Conservation (phyloP, 1,140 invertebrate genomes). For the Microvelia longipes region DNA sequence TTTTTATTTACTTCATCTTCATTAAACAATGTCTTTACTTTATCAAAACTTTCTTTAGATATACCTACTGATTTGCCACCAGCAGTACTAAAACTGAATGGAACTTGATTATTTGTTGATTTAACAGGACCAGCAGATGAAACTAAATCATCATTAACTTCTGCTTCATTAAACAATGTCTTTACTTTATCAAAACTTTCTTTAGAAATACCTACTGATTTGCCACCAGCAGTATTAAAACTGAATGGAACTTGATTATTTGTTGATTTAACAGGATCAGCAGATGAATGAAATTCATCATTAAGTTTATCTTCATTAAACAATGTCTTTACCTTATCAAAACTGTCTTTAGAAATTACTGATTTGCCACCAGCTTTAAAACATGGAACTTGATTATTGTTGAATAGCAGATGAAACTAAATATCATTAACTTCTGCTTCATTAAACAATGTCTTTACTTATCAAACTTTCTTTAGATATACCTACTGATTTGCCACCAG, state of each 20-base stretch:
- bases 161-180: neutral
- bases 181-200: neutral
- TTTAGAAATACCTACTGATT: neutral
- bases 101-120: neutral
- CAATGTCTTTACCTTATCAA: neutral
- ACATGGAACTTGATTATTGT: neutral
- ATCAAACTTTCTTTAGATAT: neutral
- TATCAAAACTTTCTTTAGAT: neutral
- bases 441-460: no score
- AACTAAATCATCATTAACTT: neutral
- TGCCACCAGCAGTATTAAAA: neutral
- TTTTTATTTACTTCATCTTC: neutral
- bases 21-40: neutral
- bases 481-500: neutral
- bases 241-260: neutral
- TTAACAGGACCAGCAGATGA: neutral
- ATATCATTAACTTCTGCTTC: neutral
- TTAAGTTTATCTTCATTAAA: neutral
- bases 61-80: neutral
- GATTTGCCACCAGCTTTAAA: neutral
- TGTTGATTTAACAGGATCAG: neutral
- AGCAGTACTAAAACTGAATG: neutral
- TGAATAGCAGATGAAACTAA: neutral
- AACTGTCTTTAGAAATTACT: neutral
- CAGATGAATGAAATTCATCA: neutral